Base-by-base conservation (phyloP, 2,797 vertebrate species). In the Parauchenoglanis ngamensis region DNA sequence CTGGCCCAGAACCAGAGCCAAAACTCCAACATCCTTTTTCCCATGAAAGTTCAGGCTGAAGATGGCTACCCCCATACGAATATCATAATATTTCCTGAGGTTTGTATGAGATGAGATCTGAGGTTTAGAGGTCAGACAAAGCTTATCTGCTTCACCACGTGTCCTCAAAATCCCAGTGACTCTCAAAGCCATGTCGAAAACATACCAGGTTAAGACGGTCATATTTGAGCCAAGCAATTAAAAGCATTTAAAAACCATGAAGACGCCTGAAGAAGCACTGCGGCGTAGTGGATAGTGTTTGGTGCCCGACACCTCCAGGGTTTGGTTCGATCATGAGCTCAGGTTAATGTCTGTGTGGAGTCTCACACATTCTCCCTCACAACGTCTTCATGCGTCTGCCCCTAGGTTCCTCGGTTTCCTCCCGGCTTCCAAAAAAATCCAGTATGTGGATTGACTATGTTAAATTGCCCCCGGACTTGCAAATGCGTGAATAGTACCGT, bases 1-100 rank as follows among this genome's bases (percentile, higher is more conserved):
- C 6, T 75, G 67, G 83, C 56, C 23, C 35, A 8, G 21, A 75
- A 68, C 83, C 83, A 80, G 88, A 89, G 78, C 86, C 92, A 81
- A 87, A 61, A 7, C 81, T 90, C 92, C 89, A 91, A 75, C 84
- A 52, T 56, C 44, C 82, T 76, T 23, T 73, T 77, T 88, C 81
- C 82, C 65, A 67, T n/a, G 4, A 10, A 87, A 77, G 73, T 61
- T 44, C 23, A n/a, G 63, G 57, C 79, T 81, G 13, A 8, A 88
- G 73, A 70, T 23, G 70, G 81, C 68, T 76, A 25, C 79, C 25
- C 10, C 49, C 49, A 49, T 7, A 49, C 7, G 49, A 49, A 49
- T 49, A 49, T 49, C 10, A 7, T 7, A 49, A 49, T 8, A 49
- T 49, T 89, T 84, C 77, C 85, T 75, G 49, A 86, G 72, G 70